These are phyloP conservation scores for Notocelia uddmanniana DNA, from an alignment of 2,888 invertebrate genomes.

Conservation along the genomic window DNA sequence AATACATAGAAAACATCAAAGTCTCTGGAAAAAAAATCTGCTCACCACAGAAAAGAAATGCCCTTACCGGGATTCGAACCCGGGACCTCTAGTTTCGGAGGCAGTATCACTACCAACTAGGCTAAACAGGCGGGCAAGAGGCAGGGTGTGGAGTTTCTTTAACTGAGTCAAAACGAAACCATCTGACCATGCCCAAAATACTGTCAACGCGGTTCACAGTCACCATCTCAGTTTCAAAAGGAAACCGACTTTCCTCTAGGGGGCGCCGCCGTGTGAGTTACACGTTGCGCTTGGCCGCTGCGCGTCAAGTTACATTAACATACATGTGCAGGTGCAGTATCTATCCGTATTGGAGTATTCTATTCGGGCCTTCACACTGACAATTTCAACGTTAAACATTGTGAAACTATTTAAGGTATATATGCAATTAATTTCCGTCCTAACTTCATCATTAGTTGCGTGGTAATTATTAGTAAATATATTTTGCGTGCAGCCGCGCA, in stretches of 20 bases:
- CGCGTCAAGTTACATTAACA: constrained; percentile 64
- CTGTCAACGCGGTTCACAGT: neutral
- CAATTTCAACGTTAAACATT: neutral
- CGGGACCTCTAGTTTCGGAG: too few species aligned
- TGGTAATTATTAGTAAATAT: too few species aligned
- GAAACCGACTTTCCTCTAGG: constrained; percentile 69
- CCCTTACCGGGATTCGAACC: too few species aligned
- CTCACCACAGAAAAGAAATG: too few species aligned
- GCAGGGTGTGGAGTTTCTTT: too few species aligned
- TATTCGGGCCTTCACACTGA: constrained; percentile 8
- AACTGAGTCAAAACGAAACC: neutral
- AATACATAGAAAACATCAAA: too few species aligned
- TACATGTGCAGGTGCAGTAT: constrained; percentile 56
- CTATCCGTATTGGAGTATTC: neutral
- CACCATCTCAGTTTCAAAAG: constrained; percentile 52
- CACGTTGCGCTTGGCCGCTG: constrained; percentile 67
- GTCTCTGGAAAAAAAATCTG: too few species aligned
- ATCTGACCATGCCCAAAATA: constrained; percentile 7
- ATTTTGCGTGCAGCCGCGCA: too few species aligned
- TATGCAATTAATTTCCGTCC: neutral
- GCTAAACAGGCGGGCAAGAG: too few species aligned
- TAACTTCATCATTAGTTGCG: neutral
- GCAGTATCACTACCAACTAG: too few species aligned
- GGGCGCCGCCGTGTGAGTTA: constrained; percentile 62
- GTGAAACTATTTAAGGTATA: too few species aligned